phyloP scores from a whole-genome alignment of 2,113 vertebrate species.

The Limanda limanda region DNA sequence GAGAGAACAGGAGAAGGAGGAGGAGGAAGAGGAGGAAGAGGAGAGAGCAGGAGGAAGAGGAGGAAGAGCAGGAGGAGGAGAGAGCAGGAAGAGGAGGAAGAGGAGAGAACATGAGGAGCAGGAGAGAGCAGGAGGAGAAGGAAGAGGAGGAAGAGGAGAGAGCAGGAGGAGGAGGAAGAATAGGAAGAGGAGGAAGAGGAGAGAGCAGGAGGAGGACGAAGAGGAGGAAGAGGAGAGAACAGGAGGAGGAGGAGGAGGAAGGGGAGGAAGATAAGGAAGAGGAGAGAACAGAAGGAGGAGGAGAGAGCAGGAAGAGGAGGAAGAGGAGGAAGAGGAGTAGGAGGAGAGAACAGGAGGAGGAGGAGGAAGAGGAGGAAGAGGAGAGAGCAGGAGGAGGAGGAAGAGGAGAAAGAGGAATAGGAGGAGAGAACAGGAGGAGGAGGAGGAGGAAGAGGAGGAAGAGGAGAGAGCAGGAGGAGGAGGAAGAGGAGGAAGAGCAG shows the following conservation, averaged over 20 bases:
- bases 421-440: not conserved
- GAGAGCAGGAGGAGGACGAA: constrained; percentile 25
- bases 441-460: not conserved
- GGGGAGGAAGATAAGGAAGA: not conserved
- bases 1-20: constrained; percentile 1
- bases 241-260: not conserved
- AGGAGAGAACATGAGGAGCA: not conserved
- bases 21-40: constrained; percentile 18
- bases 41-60: too few relatives aligned
- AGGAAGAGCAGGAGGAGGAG: not conserved
- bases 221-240: constrained; percentile 2
- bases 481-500: too few relatives aligned
- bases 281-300: constrained; percentile 27
- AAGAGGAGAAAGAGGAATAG: not conserved
- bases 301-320: not conserved
- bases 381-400: constrained; percentile 18
- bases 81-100: constrained; percentile 12
- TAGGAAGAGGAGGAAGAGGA: not conserved
- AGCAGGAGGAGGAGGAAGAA: too few relatives aligned
- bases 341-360: too few relatives aligned
- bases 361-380: not conserved
- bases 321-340: constrained; percentile 20
- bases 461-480: constrained; percentile 20
- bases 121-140: constrained; percentile 21
- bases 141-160: too few relatives aligned